Evolutionary conservation across 2,797 vertebrate species (phyloP), one percentile per base, ranked within the genome.

Genomic region (Tamandua tetradactyla): DNA sequence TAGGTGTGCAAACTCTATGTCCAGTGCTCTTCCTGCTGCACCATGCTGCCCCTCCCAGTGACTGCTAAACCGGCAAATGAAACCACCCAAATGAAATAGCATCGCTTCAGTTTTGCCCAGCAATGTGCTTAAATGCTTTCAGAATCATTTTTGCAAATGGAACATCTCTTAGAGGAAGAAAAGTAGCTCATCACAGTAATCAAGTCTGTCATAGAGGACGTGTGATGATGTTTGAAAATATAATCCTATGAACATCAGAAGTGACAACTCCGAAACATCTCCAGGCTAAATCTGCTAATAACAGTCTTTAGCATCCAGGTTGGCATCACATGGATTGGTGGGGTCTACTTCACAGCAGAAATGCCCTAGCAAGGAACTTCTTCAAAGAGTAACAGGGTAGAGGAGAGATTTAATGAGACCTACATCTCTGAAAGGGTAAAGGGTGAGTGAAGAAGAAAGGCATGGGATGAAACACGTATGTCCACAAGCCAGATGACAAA

Each of bases 181-280:
- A 98, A 98, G 98, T 98, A 98, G 98, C 98, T 98, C 98, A 98
- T 97, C 96, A 94, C 0, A 95, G 93, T 98, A 98, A 98, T 97
- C 96, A 98, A 97, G 96, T 97, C 97, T 98, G 97, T 97, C 97
- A 97, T 93, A 97, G 97, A 97, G 97, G 97, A 98, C 91, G 47
- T 96, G 97, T 97, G 98, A 94, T 95, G 97, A 98, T 97, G 98
- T 98, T 98, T 97, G 98, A 98, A 98, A 98, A 98, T 97, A 96
- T 86, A 98, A 98, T 97, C 97, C 97, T 97, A 72, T 97, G 97
- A 98, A 98, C 96, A 98, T 98, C 97, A 98, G 97, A 98, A 87
- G 86, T 97, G 98, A 98, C 97, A 98, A 97, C 93, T 96, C 94
- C 93, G 97, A 97, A 98, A 96, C 96, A 89, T 97, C 98, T 98